Evolutionary conservation across 2,113 vertebrate species (phyloP).

Genomic region (Ictalurus furcatus): DNA sequence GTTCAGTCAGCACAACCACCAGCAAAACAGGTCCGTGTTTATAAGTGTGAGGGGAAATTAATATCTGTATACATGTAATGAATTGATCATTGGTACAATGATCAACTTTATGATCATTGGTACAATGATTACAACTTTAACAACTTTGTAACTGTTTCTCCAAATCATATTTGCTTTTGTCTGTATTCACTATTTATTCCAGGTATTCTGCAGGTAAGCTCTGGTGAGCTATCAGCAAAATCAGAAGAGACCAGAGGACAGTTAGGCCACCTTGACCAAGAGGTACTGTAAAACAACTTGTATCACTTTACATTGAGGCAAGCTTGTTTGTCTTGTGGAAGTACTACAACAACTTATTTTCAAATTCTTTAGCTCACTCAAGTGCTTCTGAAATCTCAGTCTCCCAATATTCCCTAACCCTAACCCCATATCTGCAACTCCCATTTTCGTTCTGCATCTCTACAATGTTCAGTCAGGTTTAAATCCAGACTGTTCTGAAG

Average conservation of each 20-base stretch:
- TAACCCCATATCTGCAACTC: background rate
- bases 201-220: constrained; percentile 68
- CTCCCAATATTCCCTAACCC: background rate
- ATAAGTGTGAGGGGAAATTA: background rate
- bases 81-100: background rate
- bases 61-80: background rate
- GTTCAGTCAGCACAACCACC: constrained; percentile 57
- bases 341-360: background rate
- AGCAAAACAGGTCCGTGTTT: constrained; percentile 60
- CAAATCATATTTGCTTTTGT: constrained; percentile 36
- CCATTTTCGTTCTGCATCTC: background rate
- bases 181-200: constrained; percentile 45
- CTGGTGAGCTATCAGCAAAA: constrained; percentile 70
- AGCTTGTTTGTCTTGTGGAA: background rate
- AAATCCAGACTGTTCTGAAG: background rate
- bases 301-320: background rate
- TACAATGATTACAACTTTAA: background rate
- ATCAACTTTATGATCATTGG: background rate
- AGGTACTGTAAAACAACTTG: constrained; percentile 58
- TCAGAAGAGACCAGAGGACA: constrained; percentile 74
- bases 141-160: background rate
- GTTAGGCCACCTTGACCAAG: constrained; percentile 70
- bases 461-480: background rate
- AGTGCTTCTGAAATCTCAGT: background rate
- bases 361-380: background rate